Conservation (phyloP, 1,140 invertebrate species). For the Alviniconcha marisindica region DNA sequence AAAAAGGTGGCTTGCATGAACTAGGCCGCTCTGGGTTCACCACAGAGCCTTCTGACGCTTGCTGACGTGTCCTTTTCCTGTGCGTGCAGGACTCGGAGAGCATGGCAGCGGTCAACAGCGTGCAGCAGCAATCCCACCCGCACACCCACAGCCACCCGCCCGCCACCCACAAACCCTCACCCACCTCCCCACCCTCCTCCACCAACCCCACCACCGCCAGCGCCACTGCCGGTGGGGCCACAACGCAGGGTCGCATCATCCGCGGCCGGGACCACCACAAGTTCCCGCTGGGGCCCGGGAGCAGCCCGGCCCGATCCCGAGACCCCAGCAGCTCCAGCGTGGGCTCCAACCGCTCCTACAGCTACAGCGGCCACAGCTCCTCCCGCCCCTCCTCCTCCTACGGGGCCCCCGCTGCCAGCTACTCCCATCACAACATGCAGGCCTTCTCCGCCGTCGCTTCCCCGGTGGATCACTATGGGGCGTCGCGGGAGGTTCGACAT, state of each 20-base stretch:
- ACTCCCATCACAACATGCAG: slow-evolving; percentile 8
- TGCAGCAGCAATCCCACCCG: slow-evolving; percentile 1
- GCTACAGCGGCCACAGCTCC: slow-evolving; percentile 20
- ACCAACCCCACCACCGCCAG: not conserved
- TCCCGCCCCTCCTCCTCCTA: not conserved
- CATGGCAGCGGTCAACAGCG: slow-evolving; percentile 2
- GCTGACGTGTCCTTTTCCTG: not conserved
- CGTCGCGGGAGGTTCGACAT: slow-evolving; percentile 24
- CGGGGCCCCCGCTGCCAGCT: not conserved
- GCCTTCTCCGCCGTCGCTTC: not conserved
- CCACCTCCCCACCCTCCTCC: not conserved
- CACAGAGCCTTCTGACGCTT: no score
- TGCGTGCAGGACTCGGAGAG: slow-evolving; percentile 40
- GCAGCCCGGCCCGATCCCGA: slow-evolving; percentile 45
- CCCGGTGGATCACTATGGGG: slow-evolving; percentile 12
- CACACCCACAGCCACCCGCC: slow-evolving; percentile 30
- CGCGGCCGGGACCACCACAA: slow-evolving; percentile 50
- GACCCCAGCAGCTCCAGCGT: slow-evolving; percentile 67
- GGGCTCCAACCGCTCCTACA: slow-evolving; percentile 59
- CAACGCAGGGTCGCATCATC: slow-evolving; percentile 39
- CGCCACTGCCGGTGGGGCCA: slow-evolving; percentile 2
- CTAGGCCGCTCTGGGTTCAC: no score
- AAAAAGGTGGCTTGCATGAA: no score
- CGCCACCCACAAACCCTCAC: not conserved
- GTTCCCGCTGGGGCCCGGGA: not conserved